phyloP scores from a whole-genome alignment of 2,113 vertebrate genomes.

The Ifrita kowaldi region DNA sequence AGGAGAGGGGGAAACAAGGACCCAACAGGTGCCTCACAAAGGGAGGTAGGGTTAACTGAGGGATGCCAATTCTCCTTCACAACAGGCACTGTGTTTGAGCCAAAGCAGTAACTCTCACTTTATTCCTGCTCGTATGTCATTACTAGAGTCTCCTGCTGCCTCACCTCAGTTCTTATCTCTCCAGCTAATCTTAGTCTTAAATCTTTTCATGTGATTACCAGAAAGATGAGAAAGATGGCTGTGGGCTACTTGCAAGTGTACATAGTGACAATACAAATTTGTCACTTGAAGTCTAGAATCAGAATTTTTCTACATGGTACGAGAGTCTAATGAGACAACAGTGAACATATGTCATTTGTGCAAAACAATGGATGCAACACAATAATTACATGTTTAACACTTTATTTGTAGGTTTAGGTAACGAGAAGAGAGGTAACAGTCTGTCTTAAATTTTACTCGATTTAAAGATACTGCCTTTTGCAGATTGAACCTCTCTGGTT shows the following conservation, averaged over 20 bases:
- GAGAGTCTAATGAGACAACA: neutral
- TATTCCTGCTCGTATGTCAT: neutral
- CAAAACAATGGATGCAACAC: neutral
- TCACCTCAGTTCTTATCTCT: neutral
- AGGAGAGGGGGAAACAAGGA: neutral
- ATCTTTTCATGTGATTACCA: conserved; percentile 36
- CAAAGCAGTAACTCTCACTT: conserved; percentile 31
- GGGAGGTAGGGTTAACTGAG: conserved; percentile 22
- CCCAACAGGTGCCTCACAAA: conserved; percentile 16
- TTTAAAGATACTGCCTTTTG: neutral
- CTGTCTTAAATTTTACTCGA: neutral
- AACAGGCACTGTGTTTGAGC: neutral
- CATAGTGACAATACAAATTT: neutral
- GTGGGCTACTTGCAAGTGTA: conserved; percentile 2
- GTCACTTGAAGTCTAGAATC: neutral
- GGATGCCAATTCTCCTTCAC: conserved; percentile 50
- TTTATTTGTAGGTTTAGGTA: neutral
- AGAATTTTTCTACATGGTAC: neutral
- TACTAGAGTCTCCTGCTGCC: conserved; percentile 38
- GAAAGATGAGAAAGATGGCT: conserved; percentile 22
- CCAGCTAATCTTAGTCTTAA: conserved; percentile 34
- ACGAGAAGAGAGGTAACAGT: neutral
- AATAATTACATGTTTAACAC: neutral
- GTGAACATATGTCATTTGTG: neutral
- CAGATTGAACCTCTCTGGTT: neutral